Conservation (phyloP, 2,888 invertebrate genomes). For the Nudaria mundana region DNA sequence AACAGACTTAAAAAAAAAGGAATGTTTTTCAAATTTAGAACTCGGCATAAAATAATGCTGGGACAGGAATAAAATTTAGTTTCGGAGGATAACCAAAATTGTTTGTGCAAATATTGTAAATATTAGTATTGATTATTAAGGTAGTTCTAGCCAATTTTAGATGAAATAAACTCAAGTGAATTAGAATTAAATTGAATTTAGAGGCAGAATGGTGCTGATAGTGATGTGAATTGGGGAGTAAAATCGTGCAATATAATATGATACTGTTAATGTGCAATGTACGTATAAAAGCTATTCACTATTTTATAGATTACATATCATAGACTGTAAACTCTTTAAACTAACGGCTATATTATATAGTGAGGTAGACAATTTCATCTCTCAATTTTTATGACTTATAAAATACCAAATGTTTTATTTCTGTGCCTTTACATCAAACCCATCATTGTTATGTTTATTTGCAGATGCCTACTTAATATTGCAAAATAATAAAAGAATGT, state of each 20-base stretch:
- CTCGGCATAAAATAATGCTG: neutral
- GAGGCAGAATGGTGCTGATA: constrained; percentile 28
- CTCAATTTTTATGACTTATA: constrained; percentile 37
- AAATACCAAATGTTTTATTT: no score
- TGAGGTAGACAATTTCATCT: constrained; percentile 43
- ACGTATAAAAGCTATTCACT: constrained; percentile 28
- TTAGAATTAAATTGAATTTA: constrained; percentile 5
- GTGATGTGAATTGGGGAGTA: constrained; percentile 15
- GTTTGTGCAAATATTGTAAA: constrained; percentile 4
- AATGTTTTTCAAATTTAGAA: constrained; percentile 10
- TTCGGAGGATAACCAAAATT: constrained; percentile 9
- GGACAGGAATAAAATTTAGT: constrained; percentile 3
- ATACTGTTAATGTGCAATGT: constrained; percentile 29
- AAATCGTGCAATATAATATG: constrained; percentile 30
- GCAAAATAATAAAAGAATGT: no score
- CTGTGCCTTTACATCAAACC: no score
- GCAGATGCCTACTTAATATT: no score
- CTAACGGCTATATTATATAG: constrained; percentile 24
- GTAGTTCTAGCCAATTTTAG: constrained; percentile 1
- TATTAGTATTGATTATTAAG: constrained; percentile 5
- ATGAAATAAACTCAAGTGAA: neutral
- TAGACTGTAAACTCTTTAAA: constrained; percentile 38
- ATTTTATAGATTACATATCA: constrained; percentile 70
- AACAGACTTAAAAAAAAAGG: constrained; percentile 10
- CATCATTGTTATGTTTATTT: no score